Evolutionary conservation across 2,888 invertebrate genomes (phyloP), one percentile per base, ranked within the genome.

Genomic region (Leptinotarsa peninsularis): DNA sequence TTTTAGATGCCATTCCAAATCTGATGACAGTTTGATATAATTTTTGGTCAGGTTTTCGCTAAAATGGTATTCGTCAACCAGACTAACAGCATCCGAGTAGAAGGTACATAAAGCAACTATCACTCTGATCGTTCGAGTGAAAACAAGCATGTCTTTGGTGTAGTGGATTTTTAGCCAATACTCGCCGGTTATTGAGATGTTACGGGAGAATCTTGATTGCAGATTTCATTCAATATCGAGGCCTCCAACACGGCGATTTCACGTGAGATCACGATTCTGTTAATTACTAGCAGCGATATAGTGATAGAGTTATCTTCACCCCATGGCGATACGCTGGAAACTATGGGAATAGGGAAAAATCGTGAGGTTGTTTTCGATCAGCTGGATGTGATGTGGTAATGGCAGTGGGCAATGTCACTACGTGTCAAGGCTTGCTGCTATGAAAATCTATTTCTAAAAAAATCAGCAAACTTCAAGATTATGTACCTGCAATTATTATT

Each of bases 191-290:
- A 85, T 85, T 85, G 84, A 85, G 85, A 85, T 84, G 84, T 85
- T 85, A 83, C 80, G 79, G 73, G 77, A 75, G 82, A 80, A 85
- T 85, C 84, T 84, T 81, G 84, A 84, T 84, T 81, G 80, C 80
- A 79, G 83, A 82, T 84, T 84, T 84, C 84, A 84, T 84, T 85
- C 83, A 84, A 80, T 84, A 78, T 81, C 79, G 79, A 81, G 83
- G 82, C 84, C 84, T 84, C 84, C 83, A 85, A 84, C 83, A 83
- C 81, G 83, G 82, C 80, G 85, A 85, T 84, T 85, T 83, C 83
- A 84, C 82, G 79, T 85, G 81, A 82, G 84, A 85, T 83, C 84
- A 86, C 86, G 86, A 86, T 84, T 81, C 83, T 84, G 85, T 86
- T 86, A 86, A 86, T 86, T 86, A 85, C 83, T 79, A 78, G 75